Evolutionary conservation across 2,888 invertebrate genomes (phyloP), one percentile per base, ranked within the genome.

Genomic region (Sycophila texana): DNA sequence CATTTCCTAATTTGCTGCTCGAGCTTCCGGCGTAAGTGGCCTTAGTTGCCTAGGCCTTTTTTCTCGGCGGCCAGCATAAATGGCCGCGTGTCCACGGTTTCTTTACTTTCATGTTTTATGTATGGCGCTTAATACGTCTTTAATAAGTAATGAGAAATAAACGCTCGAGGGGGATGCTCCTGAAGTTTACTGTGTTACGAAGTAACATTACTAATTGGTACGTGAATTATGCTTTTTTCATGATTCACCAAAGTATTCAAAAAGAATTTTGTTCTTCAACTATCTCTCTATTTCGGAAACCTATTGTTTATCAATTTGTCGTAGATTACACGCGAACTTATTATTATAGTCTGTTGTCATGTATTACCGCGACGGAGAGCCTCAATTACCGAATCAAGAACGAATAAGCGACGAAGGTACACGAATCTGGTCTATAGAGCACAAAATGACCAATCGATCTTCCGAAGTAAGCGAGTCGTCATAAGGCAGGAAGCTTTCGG

Each of bases 1-100:
- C 49, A 57, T 26, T 65, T 30, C 65, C 74, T 74, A 65, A 77
- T 77, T 77, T 65, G 71, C 71, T 49, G 63, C 57, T 49, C 26
- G 4, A 7, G n/a, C 60, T 68, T 68, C 51, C 2, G 22, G 7
- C 47, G 57, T 77, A 65, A 63, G 65, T 71, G 70, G 71, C 65
- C 71, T 58, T 60, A 66, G 55, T 58, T 65, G 66, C 60, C 10
- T 16, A 4, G 13, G 10, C n/a, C 16, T 30, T 18, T 57, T 22
- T 57, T 51, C 30, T 65, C 13, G 12, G 39, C n/a, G 18, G n/a
- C 4, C 5, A 39, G 63, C 63, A 47, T 63, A 30, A 4, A 10
- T 20, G 18, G 22, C n/a, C 10, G 16, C 18, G 20, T 16, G 14
- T 18, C 18, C 58, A 58, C 16, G 4, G 61, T 47, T 39, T 63